Conservation (phyloP, 1,140 invertebrate genomes). For the Homarus americanus region DNA sequence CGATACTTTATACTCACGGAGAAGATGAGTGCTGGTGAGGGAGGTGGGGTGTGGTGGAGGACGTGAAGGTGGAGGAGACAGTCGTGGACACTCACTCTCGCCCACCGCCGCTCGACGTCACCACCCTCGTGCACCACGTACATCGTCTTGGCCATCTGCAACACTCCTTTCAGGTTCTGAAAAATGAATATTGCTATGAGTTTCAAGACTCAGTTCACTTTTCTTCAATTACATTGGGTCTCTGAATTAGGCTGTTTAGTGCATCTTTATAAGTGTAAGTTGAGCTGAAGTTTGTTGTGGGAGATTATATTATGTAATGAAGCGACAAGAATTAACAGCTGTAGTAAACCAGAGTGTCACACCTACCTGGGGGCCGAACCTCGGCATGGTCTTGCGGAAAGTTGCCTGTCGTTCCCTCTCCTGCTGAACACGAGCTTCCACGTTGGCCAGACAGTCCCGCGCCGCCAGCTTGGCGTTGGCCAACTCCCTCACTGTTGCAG, state of each 20-base stretch:
- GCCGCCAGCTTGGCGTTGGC: conserved; percentile 57
- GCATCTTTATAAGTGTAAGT: no score
- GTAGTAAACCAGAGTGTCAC: background rate
- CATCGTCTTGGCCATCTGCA: conserved; percentile 56
- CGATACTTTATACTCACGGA: no score
- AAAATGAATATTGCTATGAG: background rate
- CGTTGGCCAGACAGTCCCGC: conserved; percentile 13
- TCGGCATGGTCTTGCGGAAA: background rate
- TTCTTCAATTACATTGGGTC: no score
- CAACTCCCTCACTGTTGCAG: conserved; percentile 46
- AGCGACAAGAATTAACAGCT: background rate
- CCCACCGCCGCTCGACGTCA: conserved; percentile 12
- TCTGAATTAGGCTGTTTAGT: no score
- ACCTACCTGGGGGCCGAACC: conserved; percentile 40
- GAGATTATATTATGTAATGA: no score
- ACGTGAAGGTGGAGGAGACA: conserved; percentile 53
- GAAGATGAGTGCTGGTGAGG: conserved; percentile 15
- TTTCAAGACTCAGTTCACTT: no score
- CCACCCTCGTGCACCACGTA: conserved; percentile 36
- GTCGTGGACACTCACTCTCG: conserved; percentile 43
- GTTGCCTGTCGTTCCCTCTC: conserved; percentile 27
- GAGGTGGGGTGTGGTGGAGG: conserved; percentile 13
- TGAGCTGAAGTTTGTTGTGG: no score
- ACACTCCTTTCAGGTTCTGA: conserved; percentile 35
- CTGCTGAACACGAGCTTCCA: background rate